Percentiles rank a stretch among this genome's conserved stretches.
phyloP scores from a whole-genome alignment of 2,888 invertebrate species.

The Rhamphomyia laevipes region DNA sequence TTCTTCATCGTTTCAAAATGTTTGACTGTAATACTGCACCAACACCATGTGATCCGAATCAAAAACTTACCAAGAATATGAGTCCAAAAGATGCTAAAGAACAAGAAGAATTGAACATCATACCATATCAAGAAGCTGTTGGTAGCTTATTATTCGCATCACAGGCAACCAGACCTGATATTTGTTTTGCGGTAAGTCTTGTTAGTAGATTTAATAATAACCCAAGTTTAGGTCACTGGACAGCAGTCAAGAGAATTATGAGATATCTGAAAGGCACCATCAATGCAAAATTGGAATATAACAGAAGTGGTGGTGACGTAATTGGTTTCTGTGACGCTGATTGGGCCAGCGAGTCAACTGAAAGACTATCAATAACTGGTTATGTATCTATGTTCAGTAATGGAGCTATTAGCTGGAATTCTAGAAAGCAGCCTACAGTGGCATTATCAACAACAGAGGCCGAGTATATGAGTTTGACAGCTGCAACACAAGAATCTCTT shows the following conservation, averaged over 20 bases:
- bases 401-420: conserved; percentile 3
- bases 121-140: conserved; percentile 13
- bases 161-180: conserved; percentile 13
- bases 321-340: conserved; percentile 13
- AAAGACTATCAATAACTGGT: conserved; percentile 8
- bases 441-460: conserved; percentile 14
- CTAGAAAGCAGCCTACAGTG: conserved; percentile 7
- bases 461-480: conserved; percentile 10
- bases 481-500: neutral
- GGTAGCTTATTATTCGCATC: conserved; percentile 13
- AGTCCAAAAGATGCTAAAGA: neutral
- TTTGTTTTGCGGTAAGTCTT: conserved; percentile 13
- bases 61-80: neutral
- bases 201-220: conserved; percentile 15
- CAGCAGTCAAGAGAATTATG: conserved; percentile 14
- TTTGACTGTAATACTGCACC: neutral
- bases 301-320: conserved; percentile 1
- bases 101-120: conserved; percentile 1
- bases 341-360: conserved; percentile 10
- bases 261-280: conserved; percentile 8
- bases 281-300: conserved; percentile 5
- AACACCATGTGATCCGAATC: neutral
- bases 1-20: neutral
- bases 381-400: conserved; percentile 11
- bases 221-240: conserved; percentile 14